Conservation (phyloP, 2,888 invertebrate species). For the Conistra vaccinii region DNA sequence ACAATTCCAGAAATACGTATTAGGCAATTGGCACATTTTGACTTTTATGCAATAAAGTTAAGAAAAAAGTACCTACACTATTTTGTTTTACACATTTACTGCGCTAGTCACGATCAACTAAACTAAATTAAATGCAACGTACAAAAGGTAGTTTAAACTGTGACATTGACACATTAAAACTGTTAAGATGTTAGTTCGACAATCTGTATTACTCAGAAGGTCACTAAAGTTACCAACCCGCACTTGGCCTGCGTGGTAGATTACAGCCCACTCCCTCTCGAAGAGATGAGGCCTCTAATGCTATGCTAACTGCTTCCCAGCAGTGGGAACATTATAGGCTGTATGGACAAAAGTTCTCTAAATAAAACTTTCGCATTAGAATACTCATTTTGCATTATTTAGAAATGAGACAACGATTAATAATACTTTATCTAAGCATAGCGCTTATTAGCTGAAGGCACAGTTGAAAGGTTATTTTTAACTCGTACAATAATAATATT, state of each 20-base stretch:
- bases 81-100: conserved; percentile 10
- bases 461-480: conserved; percentile 8
- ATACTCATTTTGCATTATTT: conserved; percentile 20
- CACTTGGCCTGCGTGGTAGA: too few species aligned
- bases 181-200: conserved; percentile 17
- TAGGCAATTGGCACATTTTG: too few species aligned
- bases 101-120: background rate
- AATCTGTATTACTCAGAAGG: conserved; percentile 33
- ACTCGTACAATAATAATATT: background rate
- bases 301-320: too few species aligned
- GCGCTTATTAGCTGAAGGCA: conserved; percentile 5
- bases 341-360: too few species aligned
- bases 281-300: too few species aligned
- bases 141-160: conserved; percentile 28
- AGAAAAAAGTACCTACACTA: background rate
- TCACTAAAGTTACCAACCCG: too few species aligned
- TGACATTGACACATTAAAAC: conserved; percentile 57
- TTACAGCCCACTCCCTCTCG: too few species aligned
- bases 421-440: conserved; percentile 9
- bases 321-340: too few species aligned
- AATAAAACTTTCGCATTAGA: conserved; percentile 34
- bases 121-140: conserved; percentile 3
- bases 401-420: conserved; percentile 1
- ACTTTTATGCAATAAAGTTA: too few species aligned
- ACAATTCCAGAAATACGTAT: too few species aligned